Base-by-base conservation (phyloP, 2,888 invertebrate species). In the Philonicus albiceps region DNA sequence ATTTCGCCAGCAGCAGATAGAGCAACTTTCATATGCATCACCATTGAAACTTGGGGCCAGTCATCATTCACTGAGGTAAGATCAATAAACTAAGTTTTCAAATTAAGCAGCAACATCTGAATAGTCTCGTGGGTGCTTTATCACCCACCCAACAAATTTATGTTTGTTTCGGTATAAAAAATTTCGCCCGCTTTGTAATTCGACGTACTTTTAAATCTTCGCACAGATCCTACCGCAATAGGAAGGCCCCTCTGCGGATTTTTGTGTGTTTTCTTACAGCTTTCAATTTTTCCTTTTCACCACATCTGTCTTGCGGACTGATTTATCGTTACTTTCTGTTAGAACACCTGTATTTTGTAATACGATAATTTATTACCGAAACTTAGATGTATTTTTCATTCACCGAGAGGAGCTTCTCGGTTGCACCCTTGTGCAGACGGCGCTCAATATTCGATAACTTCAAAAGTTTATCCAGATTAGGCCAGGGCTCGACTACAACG, bases 261-360 rank as follows among this genome's bases (percentile, higher is more conserved):
- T 27, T n/a, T n/a, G n/a, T 78, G 30, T 78, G 49, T 78, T 53
- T 83, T 80, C 37, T 83, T 11, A 8, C 30, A 22, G 11, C 64
- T 64, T 83, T 64, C 55, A 83, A 64, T 83, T 83, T 37, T 83
- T 34, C 78, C 34, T 83, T 37, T 64, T 83, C 64, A 83, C 64
- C 64, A 55, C 81, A 83, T 83, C 81, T 83, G 81, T 83, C 81
- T 83, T 55, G 30, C 6, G 27, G 81, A 64, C 81, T 87, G 87
- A 87, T 87, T 87, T 87, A 87, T 86, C 76, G 86, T 43, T 72
- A 78, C 85, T 87, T 75, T 84, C 85, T 86, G 64, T 72, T 73
- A 76, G 86, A 87, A 87, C 87, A 87, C 87, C 87, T 87, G 87
- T 87, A 87, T 85, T 87, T 87, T 86, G 86, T 87, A 87, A 86